Evolutionary conservation across 2,888 invertebrate species (phyloP).

Genomic region (Willowsia nigromaculata): DNA sequence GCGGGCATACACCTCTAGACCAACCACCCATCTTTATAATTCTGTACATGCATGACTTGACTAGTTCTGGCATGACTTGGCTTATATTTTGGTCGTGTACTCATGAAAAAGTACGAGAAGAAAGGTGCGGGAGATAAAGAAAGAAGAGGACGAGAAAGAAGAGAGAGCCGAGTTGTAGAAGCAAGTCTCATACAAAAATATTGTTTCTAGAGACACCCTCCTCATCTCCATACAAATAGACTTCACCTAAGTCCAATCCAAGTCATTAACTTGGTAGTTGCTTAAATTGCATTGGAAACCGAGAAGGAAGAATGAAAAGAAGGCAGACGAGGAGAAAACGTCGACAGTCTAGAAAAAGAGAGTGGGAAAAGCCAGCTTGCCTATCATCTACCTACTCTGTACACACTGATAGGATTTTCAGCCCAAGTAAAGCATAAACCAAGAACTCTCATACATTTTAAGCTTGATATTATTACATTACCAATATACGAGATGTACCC

Average conservation of each 20-base stretch:
- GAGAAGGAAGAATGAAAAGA: neutral
- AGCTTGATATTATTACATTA: no score
- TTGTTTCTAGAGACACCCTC: constrained; percentile 68
- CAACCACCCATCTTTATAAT: constrained; percentile 52
- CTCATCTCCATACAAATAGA: constrained; percentile 74
- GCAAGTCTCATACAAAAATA: constrained; percentile 59
- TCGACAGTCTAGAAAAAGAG: neutral
- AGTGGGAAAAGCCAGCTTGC: no score
- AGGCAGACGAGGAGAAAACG: neutral
- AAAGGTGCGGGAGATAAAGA: neutral
- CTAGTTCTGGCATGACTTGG: constrained; percentile 34
- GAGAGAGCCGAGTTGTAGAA: neutral
- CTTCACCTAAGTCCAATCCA: constrained; percentile 68
- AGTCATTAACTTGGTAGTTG: constrained; percentile 72
- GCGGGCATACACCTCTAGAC: neutral
- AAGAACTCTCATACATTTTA: no score
- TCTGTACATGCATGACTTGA: constrained; percentile 65
- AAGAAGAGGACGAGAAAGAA: neutral
- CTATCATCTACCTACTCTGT: neutral
- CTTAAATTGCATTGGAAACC: constrained; percentile 66
- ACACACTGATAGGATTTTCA: neutral
- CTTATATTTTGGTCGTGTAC: constrained; percentile 21
- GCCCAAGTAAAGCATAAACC: no score
- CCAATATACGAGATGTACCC: no score
- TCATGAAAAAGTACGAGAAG: constrained; percentile 6